Evolutionary conservation across 2,797 vertebrate genomes (phyloP).

Genomic region (Ctenosaura bakeri): DNA sequence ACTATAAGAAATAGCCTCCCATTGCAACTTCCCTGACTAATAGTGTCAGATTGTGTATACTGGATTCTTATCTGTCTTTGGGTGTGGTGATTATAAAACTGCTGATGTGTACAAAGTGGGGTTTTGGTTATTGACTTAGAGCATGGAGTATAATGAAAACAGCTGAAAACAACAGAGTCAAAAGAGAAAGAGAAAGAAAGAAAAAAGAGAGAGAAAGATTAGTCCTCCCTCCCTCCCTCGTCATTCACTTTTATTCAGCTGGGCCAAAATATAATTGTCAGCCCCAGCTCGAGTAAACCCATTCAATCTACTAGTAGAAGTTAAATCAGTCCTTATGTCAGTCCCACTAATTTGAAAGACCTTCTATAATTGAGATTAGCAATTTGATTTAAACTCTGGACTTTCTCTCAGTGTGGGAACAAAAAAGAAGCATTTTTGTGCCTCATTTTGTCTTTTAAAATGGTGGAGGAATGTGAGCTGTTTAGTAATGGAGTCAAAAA

Average conservation of each 20-base stretch:
- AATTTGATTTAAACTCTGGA: too few species aligned
- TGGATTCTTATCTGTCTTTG: background rate
- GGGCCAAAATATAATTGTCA: fast-evolving
- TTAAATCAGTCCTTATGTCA: too few species aligned
- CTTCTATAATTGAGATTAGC: too few species aligned
- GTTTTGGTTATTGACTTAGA: background rate
- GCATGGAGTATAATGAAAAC: constrained; percentile 11
- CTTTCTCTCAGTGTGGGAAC: background rate
- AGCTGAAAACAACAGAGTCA: background rate
- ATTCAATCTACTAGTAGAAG: too few species aligned
- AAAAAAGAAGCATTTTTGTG: background rate
- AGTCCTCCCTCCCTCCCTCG: background rate
- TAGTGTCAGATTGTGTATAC: background rate
- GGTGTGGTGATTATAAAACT: background rate
- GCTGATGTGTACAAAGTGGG: background rate
- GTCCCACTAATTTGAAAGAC: too few species aligned
- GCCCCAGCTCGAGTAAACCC: too few species aligned
- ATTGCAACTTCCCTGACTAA: background rate
- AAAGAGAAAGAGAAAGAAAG: background rate
- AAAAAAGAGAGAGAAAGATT: background rate
- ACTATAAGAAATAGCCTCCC: background rate
- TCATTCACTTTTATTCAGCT: background rate
- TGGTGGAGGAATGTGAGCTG: fast-evolving
- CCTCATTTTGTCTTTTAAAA: constrained; percentile 21
- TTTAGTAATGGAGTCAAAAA: constrained; percentile 28